Percentiles rank a stretch among this genome's conserved stretches.
phyloP scores from a whole-genome alignment of 2,888 invertebrate species.

The Nemoura dubitans region DNA sequence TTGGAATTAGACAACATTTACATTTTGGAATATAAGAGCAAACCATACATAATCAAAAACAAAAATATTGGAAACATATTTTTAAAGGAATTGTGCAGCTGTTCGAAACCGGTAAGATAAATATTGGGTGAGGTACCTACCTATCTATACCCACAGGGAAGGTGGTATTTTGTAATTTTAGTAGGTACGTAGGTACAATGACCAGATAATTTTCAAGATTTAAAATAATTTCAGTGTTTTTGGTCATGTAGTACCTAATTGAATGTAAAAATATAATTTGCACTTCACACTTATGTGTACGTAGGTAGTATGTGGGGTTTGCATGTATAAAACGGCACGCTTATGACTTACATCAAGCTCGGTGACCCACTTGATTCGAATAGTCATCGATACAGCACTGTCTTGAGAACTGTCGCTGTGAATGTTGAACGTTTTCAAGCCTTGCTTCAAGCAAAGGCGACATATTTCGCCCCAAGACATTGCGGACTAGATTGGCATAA shows the following conservation, averaged over 20 bases:
- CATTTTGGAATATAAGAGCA: no score
- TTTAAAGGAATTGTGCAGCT: no score
- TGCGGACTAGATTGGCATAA: constrained; percentile 1
- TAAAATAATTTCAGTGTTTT: no score
- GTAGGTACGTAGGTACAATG: no score
- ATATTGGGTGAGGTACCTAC: no score
- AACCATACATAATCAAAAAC: no score
- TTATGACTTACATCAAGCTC: constrained; percentile 34
- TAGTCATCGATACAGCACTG: constrained; percentile 34
- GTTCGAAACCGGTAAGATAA: no score
- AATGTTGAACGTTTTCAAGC: constrained; percentile 37
- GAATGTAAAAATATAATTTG: neutral
- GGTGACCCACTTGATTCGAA: constrained; percentile 32
- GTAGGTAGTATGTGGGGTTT: neutral
- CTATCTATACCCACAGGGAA: no score
- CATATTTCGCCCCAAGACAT: constrained; percentile 39
- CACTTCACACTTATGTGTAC: neutral
- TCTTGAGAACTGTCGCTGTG: constrained; percentile 36
- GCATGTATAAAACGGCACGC: neutral
- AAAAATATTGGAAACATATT: no score
- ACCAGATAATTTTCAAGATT: no score
- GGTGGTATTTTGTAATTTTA: no score
- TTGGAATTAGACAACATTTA: neutral
- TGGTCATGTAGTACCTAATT: no score
- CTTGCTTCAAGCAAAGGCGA: constrained; percentile 40